phyloP scores from a whole-genome alignment of 2,888 invertebrate genomes.

The Pollenia griseotomentosa region DNA sequence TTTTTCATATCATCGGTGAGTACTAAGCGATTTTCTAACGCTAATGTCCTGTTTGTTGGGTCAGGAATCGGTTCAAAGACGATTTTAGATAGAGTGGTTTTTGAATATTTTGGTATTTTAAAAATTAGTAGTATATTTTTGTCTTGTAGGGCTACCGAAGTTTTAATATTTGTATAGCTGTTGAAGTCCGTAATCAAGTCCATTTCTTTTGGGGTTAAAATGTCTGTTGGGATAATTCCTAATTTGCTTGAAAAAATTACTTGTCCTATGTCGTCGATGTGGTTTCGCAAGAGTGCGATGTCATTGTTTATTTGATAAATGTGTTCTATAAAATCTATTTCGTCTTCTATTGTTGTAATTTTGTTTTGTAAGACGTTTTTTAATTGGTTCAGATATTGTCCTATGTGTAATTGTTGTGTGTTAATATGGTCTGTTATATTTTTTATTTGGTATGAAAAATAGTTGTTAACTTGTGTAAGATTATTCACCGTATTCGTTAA shows the following conservation, averaged over 20 bases:
- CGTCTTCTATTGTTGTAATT: conserved; percentile 12
- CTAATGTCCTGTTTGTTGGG: conserved; percentile 42
- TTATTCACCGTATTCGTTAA: background rate
- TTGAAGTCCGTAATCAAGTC: conserved; percentile 69
- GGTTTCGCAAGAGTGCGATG: background rate
- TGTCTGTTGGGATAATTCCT: conserved; percentile 68
- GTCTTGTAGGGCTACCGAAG: conserved; percentile 52
- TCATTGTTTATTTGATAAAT: conserved; percentile 18
- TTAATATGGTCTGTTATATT: too few species aligned
- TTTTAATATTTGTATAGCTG: conserved; percentile 63
- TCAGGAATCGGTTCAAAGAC: conserved; percentile 58
- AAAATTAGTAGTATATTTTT: conserved; percentile 52
- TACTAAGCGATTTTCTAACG: conserved; percentile 32
- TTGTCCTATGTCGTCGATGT: conserved; percentile 65
- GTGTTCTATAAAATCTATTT: background rate
- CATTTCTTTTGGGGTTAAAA: conserved; percentile 60
- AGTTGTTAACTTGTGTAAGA: too few species aligned
- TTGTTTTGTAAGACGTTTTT: background rate
- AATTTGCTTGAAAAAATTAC: conserved; percentile 70
- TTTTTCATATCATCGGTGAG: conserved; percentile 43
- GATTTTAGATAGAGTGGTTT: conserved; percentile 28
- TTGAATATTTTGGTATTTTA: conserved; percentile 47
- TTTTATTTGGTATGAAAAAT: too few species aligned
- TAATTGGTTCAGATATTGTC: background rate
- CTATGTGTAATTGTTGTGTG: background rate